phyloP scores from a whole-genome alignment of 2,113 vertebrate genomes.

The Ariopsis seemanni region DNA sequence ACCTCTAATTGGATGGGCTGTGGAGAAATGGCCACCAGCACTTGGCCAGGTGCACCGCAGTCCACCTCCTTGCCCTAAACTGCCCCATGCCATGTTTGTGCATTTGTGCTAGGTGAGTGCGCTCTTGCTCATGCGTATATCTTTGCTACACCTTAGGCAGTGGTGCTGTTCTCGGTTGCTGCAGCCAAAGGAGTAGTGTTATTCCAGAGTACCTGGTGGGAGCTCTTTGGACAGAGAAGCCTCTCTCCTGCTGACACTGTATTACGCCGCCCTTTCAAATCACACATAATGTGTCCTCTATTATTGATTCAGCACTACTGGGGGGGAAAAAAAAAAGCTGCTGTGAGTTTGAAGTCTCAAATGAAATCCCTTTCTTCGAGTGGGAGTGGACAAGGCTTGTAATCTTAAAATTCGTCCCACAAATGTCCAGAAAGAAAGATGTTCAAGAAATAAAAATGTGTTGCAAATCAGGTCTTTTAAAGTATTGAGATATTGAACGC shows the following conservation, averaged over 20 bases:
- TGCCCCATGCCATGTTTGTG: constrained; percentile 30
- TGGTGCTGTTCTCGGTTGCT: constrained; percentile 35
- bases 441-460: background rate
- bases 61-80: constrained; percentile 36
- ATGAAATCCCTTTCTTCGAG: constrained; percentile 26
- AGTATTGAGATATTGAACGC: background rate
- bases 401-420: constrained; percentile 28
- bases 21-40: constrained; percentile 72
- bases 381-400: constrained; percentile 19
- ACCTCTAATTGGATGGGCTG: constrained; percentile 77
- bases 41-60: constrained; percentile 41
- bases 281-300: constrained; percentile 71
- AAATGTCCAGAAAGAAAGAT: background rate
- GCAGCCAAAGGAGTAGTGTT: constrained; percentile 29
- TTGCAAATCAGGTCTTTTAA: background rate
- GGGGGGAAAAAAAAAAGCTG: constrained; percentile 59
- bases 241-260: constrained; percentile 58
- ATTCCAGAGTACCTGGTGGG: constrained; percentile 46
- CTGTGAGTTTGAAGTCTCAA: constrained; percentile 60
- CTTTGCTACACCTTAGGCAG: constrained; percentile 10
- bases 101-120: constrained; percentile 18
- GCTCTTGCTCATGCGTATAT: constrained; percentile 13
- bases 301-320: constrained; percentile 71
- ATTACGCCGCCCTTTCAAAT: constrained; percentile 65
- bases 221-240: constrained; percentile 59